Evolutionary conservation across 2,797 vertebrate species (phyloP), one percentile per base, ranked within the genome.

Genomic region (Sebastes trivittatus): DNA sequence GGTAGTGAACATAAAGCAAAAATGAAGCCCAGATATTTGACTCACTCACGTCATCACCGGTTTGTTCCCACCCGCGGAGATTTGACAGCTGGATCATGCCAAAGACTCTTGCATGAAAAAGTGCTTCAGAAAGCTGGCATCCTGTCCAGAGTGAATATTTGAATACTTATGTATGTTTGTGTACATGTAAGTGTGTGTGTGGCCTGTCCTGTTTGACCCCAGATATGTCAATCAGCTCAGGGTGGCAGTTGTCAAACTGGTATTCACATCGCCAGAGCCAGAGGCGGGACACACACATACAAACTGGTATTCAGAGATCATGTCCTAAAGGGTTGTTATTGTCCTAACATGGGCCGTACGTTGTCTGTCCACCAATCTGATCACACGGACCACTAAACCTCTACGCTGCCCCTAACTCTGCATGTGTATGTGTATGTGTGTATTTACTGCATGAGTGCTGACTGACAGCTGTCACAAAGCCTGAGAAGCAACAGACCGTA

Each of bases 341-440:
- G 87, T 88, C 87, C 83, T 85, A 84, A 90, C 87, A 32, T 78
- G 67, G 74, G 80, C 70, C 74, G 63, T 83, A 88, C 85, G 83
- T 88, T 88, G 88, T 89, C 85, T 82, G 78, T 87, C 86, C 75
- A 88, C 82, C 89, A 90, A 93, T 95, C 86, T 88, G 92, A 95
- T 94, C 92, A 94, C 86, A 94, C 83, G 90, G 93, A 88, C 93
- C 92, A 95, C 94, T 95, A 95, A 95, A 90, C 93, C 86, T 82
- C 78, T 87, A 73, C 82, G 59, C 78, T 88, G 83, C 81, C 93
- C 77, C 65, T 73, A 85, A 90, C 88, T 90, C 80, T 82, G 38
- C 23, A 32, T 66, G 73, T 73, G 32, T 69, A 36, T 65, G 67
- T 49, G 75, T 81, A 52, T 80, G 79, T 72, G 75, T 77, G 46